Base-by-base conservation (phyloP, 2,113 vertebrate genomes). In the Equus quagga region DNA sequence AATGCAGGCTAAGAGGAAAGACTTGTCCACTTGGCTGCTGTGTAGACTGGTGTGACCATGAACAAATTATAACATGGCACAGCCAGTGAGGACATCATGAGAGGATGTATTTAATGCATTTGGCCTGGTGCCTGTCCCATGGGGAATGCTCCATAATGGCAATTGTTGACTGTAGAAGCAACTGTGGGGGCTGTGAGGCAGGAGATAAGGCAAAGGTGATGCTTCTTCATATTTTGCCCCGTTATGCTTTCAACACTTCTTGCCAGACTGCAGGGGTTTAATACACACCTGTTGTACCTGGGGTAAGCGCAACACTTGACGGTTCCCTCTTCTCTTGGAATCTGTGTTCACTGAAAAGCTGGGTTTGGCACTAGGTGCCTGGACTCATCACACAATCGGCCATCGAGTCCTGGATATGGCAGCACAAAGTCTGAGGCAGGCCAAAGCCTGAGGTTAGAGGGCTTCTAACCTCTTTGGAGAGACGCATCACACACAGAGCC, bases 401-500 rank as follows among this genome's bases (percentile, higher is more conserved):
- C 10, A 8, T 0, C 0, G 1, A 79, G 85, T 11, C 49, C 28
- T 46, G 10, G 62, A 10, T 2, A 13, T 2, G 44, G 24, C n/a
- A 31, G 64, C 26, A 49, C 64, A 2, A 19, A 36, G 56, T 28
- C 17, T 41, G 36, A 41, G 62, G 21, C 36, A 41, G 36, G 36
- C 36, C 36, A 41, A 41, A 41, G 36, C 18, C 44, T 78, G 62
- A 26, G 51, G 21, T 12, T 4, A 67, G n/a, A 56, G 80, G 6
- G 60, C n/a, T 11, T 49, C 54, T 9, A 19, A 8, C 31, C 51
- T 60, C 8, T 75, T 14, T 62, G 28, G 69, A 60, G 76, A 81
- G 51, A 36, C 19, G 5, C 1, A 4, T 36, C 56, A 51, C 31
- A 24, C 1, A 0, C 62, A 92, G 14, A 28, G 4, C 51, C 54